These are phyloP conservation scores for Spisula solida DNA, from an alignment of 2,888 invertebrate species.

Conservation along the genomic window DNA sequence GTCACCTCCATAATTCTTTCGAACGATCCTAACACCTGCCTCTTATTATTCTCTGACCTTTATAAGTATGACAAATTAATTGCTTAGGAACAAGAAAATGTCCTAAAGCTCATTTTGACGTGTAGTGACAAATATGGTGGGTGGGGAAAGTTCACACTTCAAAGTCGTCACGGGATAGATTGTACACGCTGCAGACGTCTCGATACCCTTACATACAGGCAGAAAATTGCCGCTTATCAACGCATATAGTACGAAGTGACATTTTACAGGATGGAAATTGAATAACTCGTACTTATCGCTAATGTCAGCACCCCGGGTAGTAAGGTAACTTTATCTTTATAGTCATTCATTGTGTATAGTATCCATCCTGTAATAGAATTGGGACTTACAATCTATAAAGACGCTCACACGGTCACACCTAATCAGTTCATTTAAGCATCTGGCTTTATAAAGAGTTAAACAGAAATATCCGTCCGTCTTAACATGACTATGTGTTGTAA, in stretches of 20 bases:
- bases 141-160: conserved; percentile 61
- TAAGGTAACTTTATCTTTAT: neutral
- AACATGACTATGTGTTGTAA: neutral
- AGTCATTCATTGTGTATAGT: neutral
- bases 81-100: conserved; percentile 39
- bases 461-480: neutral
- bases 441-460: neutral
- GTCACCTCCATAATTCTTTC: neutral
- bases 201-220: conserved; percentile 33
- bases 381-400: neutral
- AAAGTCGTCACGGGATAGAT: conserved; percentile 29
- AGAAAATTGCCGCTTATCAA: conserved; percentile 37
- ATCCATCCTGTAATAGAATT: neutral
- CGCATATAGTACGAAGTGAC: conserved; percentile 28
- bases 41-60: conserved; percentile 40
- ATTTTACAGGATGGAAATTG: conserved; percentile 35
- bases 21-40: conserved; percentile 28
- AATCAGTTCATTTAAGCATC: conserved; percentile 7
- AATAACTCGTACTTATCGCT: conserved; percentile 35
- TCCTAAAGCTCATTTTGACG: conserved; percentile 40
- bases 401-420: neutral
- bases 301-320: conserved; percentile 24
- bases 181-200: conserved; percentile 41
- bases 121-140: conserved; percentile 47
- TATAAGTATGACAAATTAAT: conserved; percentile 42